Evolutionary conservation across 2,113 vertebrate genomes (phyloP).

Genomic region (Pseudopodoces humilis): DNA sequence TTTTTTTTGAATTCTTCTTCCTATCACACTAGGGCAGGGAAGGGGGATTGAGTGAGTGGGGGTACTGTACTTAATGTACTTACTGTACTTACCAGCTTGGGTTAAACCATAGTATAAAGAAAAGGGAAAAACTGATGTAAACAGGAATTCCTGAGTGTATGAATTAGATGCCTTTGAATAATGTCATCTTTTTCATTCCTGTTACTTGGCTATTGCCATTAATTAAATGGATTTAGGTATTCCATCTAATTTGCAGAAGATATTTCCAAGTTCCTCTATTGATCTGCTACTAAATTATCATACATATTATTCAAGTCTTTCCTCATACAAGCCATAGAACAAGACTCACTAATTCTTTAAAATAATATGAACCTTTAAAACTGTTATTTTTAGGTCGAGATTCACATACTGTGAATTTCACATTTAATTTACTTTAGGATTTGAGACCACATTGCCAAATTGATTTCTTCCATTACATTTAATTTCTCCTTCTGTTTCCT

Average conservation of each 20-base stretch:
- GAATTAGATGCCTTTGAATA: not conserved
- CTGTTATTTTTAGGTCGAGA: not conserved
- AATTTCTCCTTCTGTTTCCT: not conserved
- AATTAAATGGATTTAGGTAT: not conserved
- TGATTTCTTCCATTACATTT: not conserved
- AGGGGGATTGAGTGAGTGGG: not conserved
- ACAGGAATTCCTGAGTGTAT: not conserved
- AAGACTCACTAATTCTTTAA: not conserved
- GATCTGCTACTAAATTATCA: not conserved
- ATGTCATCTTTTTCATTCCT: not conserved
- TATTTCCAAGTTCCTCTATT: not conserved
- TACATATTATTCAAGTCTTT: not conserved
- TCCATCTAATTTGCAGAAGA: not conserved
- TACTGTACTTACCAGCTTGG: not conserved
- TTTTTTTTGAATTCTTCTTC: not conserved
- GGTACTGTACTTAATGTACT: too few species aligned
- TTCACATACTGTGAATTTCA: not conserved
- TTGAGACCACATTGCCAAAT: not conserved
- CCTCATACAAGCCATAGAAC: not conserved
- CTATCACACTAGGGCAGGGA: not conserved
- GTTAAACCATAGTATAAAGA: not conserved
- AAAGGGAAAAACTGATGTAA: not conserved
- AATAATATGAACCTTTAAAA: not conserved
- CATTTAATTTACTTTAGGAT: not conserved
- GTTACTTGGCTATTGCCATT: not conserved